Conservation (phyloP, 2,113 vertebrate species). For the Dascyllus trimaculatus region DNA sequence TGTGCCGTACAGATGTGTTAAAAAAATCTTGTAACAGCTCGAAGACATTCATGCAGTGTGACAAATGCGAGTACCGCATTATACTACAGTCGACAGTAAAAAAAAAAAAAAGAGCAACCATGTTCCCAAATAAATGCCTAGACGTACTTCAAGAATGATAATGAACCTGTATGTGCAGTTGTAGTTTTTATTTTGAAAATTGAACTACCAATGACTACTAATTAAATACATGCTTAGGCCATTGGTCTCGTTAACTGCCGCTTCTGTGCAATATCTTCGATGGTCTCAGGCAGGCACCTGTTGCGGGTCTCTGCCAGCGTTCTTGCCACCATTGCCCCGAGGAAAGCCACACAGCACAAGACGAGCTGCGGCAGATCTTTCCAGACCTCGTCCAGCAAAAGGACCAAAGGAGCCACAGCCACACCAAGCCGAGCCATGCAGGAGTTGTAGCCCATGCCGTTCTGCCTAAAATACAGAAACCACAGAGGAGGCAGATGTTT, state of each 20-base stretch:
- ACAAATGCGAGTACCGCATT: too few relatives aligned
- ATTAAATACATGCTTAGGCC: too few relatives aligned
- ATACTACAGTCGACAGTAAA: too few relatives aligned
- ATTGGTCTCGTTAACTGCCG: background rate
- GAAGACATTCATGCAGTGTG: too few relatives aligned
- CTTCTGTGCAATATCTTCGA: constrained; percentile 85
- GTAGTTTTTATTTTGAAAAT: too few relatives aligned
- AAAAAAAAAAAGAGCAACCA: too few relatives aligned
- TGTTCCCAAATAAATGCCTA: too few relatives aligned
- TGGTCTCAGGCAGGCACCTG: constrained; percentile 86
- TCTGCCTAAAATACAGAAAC: constrained; percentile 82
- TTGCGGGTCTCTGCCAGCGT: constrained; percentile 85
- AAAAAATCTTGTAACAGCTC: too few relatives aligned
- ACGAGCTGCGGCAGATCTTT: constrained; percentile 80
- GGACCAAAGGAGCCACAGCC: constrained; percentile 85
- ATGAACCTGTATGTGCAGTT: background rate
- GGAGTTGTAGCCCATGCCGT: constrained; percentile 85
- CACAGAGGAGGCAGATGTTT: background rate
- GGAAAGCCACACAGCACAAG: constrained; percentile 76
- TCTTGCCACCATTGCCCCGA: constrained; percentile 74
- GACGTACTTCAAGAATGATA: too few relatives aligned
- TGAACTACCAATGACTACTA: too few relatives aligned
- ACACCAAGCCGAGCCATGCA: constrained; percentile 86
- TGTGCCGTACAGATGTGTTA: too few relatives aligned
- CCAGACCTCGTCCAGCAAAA: constrained; percentile 87